phyloP scores from a whole-genome alignment of 2,888 invertebrate species.

The Chorisops tibialis region DNA sequence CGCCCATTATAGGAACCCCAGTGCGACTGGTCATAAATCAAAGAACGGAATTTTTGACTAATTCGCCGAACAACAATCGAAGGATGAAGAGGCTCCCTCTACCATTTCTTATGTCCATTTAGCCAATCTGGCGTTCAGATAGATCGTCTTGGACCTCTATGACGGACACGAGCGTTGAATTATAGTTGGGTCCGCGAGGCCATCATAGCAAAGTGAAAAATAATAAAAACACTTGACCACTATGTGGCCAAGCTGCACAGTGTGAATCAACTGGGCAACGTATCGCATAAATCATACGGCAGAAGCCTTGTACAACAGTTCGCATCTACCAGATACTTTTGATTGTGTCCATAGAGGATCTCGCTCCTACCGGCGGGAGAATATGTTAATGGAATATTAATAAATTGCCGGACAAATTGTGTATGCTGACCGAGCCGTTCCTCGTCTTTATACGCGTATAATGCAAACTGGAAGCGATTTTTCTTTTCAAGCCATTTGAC shows the following conservation, averaged over 20 bases:
- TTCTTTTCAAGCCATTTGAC: slow-evolving; percentile 20
- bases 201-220: slow-evolving; percentile 1
- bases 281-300: slow-evolving; percentile 30
- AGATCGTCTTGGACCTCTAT: background rate
- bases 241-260: slow-evolving; percentile 27
- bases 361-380: slow-evolving; percentile 10
- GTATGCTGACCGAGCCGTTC: slow-evolving; percentile 39
- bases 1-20: background rate
- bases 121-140: background rate
- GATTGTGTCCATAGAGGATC: slow-evolving; percentile 31
- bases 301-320: slow-evolving; percentile 17
- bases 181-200: background rate
- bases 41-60: slow-evolving; percentile 9
- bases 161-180: too few species aligned
- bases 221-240: slow-evolving; percentile 24
- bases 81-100: background rate
- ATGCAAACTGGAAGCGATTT: slow-evolving; percentile 31
- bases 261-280: slow-evolving; percentile 31
- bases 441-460: slow-evolving; percentile 2
- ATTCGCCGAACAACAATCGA: background rate
- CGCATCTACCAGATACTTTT: slow-evolving; percentile 31
- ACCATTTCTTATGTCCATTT: background rate
- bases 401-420: slow-evolving; percentile 45
- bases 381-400: slow-evolving; percentile 46
- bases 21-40: slow-evolving; percentile 6